These are phyloP conservation scores for Holotrichia oblita DNA, from an alignment of 1,140 invertebrate genomes.

Conservation along the genomic window DNA sequence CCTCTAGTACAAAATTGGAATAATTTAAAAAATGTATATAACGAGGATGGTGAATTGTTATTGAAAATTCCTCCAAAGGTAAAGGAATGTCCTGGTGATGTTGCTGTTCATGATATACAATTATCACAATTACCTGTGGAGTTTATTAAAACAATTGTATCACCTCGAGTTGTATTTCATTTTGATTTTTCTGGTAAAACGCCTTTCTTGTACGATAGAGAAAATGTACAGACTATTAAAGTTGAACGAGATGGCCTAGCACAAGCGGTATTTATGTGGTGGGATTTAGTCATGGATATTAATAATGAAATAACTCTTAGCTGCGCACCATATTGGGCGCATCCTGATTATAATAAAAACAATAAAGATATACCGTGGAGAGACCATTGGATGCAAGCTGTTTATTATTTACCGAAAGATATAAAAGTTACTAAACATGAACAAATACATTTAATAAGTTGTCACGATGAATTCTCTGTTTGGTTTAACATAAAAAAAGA, in stretches of 20 bases:
- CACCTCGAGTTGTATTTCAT: slow-evolving; percentile 80
- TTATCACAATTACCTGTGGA: slow-evolving; percentile 77
- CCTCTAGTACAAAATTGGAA: slow-evolving; percentile 80
- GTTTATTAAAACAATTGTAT: slow-evolving; percentile 74
- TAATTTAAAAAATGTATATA: slow-evolving; percentile 72
- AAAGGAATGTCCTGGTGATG: slow-evolving; percentile 68
- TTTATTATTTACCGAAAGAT: slow-evolving; percentile 87
- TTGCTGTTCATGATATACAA: slow-evolving; percentile 92
- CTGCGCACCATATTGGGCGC: slow-evolving; percentile 92
- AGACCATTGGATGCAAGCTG: slow-evolving; percentile 97
- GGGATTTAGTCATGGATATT: slow-evolving; percentile 93
- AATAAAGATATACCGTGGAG: slow-evolving; percentile 80
- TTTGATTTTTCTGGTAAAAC: slow-evolving; percentile 78
- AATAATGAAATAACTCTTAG: slow-evolving; percentile 79
- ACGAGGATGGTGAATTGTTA: slow-evolving; percentile 67
- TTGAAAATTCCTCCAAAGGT: slow-evolving; percentile 73
- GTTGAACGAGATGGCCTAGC: slow-evolving; percentile 70
- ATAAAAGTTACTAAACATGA: slow-evolving; percentile 68
- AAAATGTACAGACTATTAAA: slow-evolving; percentile 62
- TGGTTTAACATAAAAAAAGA: slow-evolving; percentile 80
- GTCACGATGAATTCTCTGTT: slow-evolving; percentile 94
- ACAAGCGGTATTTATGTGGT: slow-evolving; percentile 96
- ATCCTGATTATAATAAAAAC: slow-evolving; percentile 68
- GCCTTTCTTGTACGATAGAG: slow-evolving; percentile 67
- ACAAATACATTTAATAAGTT: slow-evolving; percentile 73